Conservation (phyloP, 2,113 vertebrate species). For the Notechis scutatus region DNA sequence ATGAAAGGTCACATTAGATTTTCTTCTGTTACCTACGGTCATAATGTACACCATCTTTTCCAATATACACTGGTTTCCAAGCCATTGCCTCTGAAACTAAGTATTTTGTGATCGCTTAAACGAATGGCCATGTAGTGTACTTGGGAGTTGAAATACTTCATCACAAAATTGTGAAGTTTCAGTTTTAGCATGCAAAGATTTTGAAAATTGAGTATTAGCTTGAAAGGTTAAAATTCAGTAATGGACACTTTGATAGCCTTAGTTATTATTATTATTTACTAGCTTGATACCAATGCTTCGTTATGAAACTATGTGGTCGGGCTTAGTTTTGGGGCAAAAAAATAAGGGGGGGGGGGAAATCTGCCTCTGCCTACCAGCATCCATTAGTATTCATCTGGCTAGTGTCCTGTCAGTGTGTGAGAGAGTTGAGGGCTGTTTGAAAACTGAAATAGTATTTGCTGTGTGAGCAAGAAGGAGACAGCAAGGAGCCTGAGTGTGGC, state of each 20-base stretch:
- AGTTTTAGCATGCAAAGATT: background rate
- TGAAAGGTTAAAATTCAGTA: background rate
- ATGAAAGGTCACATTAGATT: background rate
- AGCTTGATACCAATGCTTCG: no score
- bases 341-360: no score
- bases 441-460: no score
- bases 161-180: background rate
- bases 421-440: no score
- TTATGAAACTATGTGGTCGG: no score
- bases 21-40: background rate
- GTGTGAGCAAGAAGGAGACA: no score
- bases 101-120: background rate
- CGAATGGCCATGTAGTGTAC: background rate
- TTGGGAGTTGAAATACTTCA: background rate
- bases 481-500: no score
- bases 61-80: background rate
- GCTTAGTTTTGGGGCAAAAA: no score
- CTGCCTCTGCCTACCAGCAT: no score
- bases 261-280: background rate
- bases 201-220: background rate
- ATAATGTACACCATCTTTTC: background rate
- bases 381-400: no score
- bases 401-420: no score
- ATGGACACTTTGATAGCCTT: background rate
- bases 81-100: background rate